Conservation (phyloP, 1,140 invertebrate species). For the Telenomus remus region DNA sequence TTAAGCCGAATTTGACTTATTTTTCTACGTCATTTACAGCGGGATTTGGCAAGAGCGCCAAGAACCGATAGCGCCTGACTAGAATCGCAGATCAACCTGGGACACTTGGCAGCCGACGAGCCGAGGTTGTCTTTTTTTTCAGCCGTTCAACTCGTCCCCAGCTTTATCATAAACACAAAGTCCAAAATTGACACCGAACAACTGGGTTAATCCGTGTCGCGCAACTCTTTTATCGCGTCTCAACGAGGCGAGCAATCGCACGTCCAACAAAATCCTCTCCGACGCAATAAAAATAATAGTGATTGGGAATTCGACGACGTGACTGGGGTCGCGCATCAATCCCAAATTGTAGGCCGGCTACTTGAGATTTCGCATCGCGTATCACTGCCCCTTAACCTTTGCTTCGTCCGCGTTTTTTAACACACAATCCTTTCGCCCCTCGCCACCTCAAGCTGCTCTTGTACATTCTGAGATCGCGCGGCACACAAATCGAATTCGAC, state of each 20-base stretch:
- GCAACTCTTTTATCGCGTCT: constrained; percentile 15
- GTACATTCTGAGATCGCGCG: constrained; percentile 42
- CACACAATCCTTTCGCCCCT: constrained; percentile 55
- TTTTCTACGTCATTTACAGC: constrained; percentile 44
- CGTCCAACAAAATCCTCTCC: constrained; percentile 11
- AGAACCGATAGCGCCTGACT: constrained; percentile 19
- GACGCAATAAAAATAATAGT: constrained; percentile 36
- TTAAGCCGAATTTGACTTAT: constrained; percentile 39
- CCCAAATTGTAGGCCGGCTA: constrained; percentile 54
- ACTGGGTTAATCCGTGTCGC: constrained; percentile 41
- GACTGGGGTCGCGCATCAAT: constrained; percentile 11
- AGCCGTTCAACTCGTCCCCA: too few species aligned
- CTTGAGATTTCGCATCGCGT: constrained; percentile 71
- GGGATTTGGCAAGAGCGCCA: constrained; percentile 48
- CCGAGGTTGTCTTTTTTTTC: constrained; percentile 1
- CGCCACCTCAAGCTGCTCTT: constrained; percentile 32
- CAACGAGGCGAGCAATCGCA: constrained; percentile 1
- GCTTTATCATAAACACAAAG: constrained; percentile 36
- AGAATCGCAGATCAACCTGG: constrained; percentile 19
- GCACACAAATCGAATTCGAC: constrained; percentile 68
- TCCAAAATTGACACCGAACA: constrained; percentile 33
- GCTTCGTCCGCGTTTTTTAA: constrained; percentile 73
- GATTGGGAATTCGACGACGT: constrained; percentile 43
- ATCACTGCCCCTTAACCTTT: constrained; percentile 67
- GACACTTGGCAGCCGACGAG: constrained; percentile 9